phyloP scores from a whole-genome alignment of 2,888 invertebrate genomes.

The Poecilus cupreus region DNA sequence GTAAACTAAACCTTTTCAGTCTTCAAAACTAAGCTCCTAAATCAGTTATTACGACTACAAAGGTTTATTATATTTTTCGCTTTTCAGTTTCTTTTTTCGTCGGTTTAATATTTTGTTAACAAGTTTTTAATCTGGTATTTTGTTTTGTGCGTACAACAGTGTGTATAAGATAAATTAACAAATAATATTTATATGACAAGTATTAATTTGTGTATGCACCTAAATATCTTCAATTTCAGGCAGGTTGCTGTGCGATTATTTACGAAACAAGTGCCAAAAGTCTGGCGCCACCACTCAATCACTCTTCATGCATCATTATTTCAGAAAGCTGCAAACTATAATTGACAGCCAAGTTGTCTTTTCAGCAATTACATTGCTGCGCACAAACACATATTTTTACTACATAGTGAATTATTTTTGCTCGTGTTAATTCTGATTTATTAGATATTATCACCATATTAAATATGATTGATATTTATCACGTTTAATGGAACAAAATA shows the following conservation, averaged over 20 bases:
- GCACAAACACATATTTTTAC: background rate
- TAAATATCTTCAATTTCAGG: background rate
- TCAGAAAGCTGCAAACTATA: background rate
- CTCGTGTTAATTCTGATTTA: background rate
- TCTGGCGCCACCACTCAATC: background rate
- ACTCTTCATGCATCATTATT: conserved; percentile 26
- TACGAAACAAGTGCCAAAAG: conserved; percentile 3
- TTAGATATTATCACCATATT: conserved; percentile 50
- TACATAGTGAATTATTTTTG: background rate
- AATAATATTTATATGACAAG: background rate
- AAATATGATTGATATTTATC: conserved; percentile 42
- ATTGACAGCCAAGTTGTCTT: background rate
- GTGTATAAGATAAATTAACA: too few species aligned
- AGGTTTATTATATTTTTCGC: too few species aligned
- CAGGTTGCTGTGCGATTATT: background rate
- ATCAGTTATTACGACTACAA: too few species aligned
- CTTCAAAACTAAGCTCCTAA: too few species aligned
- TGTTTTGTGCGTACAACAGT: too few species aligned
- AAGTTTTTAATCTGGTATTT: too few species aligned
- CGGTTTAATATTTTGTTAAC: too few species aligned
- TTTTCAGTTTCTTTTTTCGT: too few species aligned
- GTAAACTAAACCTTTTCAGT: too few species aligned
- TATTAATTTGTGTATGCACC: background rate
- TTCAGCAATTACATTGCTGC: background rate
- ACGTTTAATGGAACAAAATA: conserved; percentile 42